phyloP scores from a whole-genome alignment of 2,797 vertebrate species.

The Takifugu rubripes region DNA sequence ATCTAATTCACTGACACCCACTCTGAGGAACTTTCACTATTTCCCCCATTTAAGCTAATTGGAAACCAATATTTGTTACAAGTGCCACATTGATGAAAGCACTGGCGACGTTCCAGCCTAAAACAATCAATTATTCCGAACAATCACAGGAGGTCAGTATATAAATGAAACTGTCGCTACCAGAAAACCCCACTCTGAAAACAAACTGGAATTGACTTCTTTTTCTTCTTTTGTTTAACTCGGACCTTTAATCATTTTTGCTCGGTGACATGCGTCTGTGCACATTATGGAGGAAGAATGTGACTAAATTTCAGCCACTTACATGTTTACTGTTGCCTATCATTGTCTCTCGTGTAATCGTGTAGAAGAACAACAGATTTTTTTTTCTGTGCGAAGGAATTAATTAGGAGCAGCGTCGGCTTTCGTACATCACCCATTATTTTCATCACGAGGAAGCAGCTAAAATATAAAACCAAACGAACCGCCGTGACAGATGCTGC shows the following conservation, averaged over 20 bases:
- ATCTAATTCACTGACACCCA: constrained; percentile 13
- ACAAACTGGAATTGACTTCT: not conserved
- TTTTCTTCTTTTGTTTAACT: too few relatives aligned
- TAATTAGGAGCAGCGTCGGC: too few relatives aligned
- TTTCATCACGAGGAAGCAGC: too few relatives aligned
- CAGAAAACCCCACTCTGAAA: constrained; percentile 8
- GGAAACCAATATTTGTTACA: constrained; percentile 29
- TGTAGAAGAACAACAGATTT: too few relatives aligned
- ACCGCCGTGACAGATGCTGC: too few relatives aligned
- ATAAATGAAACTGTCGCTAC: not conserved
- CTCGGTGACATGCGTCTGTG: not conserved
- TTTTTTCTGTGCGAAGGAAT: too few relatives aligned
- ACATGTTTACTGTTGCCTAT: too few relatives aligned
- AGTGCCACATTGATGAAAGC: constrained; percentile 8
- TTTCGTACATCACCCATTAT: too few relatives aligned
- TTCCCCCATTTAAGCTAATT: constrained; percentile 5
- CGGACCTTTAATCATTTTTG: not conserved
- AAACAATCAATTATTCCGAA: constrained; percentile 19
- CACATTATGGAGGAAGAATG: constrained; percentile 4
- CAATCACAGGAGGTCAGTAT: not conserved
- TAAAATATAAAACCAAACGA: too few relatives aligned
- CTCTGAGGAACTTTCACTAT: not conserved
- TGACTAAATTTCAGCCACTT: constrained; percentile 36
- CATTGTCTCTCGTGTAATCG: too few relatives aligned
- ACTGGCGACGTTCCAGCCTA: constrained; percentile 16